Percentiles rank a stretch among this genome's conserved stretches.
phyloP scores from a whole-genome alignment of 1,140 invertebrate genomes.

The Brachionus sp. region DNA sequence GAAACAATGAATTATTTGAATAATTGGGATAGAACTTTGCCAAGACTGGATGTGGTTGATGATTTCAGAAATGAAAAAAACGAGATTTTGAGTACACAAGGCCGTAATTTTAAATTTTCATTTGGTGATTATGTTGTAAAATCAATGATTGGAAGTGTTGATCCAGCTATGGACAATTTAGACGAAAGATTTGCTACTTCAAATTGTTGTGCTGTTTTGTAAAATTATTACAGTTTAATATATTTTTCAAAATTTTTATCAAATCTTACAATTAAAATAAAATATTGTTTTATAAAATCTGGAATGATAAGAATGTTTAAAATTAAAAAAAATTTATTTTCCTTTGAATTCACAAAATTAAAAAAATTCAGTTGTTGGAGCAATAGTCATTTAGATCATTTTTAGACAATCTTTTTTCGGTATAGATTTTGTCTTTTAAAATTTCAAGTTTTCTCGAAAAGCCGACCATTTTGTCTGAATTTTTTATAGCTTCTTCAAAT shows the following conservation, averaged over 20 bases:
- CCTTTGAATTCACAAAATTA: background rate
- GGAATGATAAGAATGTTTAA: too few relatives aligned
- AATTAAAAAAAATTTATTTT: background rate
- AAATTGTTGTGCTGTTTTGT: slow-evolving; percentile 5
- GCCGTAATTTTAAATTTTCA: background rate
- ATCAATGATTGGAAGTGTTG: slow-evolving; percentile 4
- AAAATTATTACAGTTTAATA: background rate
- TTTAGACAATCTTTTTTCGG: background rate
- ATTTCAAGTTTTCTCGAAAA: background rate
- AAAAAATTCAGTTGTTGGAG: background rate
- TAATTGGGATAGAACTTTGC: slow-evolving; percentile 21
- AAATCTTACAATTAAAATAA: too few relatives aligned
- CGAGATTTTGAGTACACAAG: background rate
- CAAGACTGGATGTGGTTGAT: slow-evolving; percentile 21
- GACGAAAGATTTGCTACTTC: background rate
- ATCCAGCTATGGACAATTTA: background rate
- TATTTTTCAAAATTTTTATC: too few relatives aligned
- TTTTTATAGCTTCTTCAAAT: slow-evolving; percentile 6
- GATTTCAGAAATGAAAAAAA: background rate
- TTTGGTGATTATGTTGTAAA: slow-evolving; percentile 46
- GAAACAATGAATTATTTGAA: slow-evolving; percentile 34
- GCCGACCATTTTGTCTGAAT: background rate
- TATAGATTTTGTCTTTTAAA: background rate
- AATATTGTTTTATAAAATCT: too few relatives aligned
- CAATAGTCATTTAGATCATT: slow-evolving; percentile 32